Base-by-base conservation (phyloP, 1,140 invertebrate genomes). In the Aradophagus sp. region DNA sequence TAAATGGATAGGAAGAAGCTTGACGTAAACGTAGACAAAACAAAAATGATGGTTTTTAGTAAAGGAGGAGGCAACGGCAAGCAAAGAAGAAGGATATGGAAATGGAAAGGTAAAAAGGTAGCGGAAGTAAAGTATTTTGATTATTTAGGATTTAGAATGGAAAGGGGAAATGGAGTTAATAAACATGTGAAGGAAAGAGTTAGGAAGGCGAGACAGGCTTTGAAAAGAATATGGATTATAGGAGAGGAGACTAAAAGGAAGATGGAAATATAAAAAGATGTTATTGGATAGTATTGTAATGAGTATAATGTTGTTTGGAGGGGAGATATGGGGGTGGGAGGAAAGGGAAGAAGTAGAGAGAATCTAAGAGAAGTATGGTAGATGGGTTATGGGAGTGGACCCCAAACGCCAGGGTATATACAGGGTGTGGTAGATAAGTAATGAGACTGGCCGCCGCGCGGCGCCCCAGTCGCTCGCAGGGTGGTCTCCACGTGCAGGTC, bases 21-120 rank as follows among this genome's bases (percentile, higher is more conserved):
- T 3, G 48, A 14, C 10, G 11, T 13, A 19, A 27, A 41, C 13
- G 47, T 38, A 1, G 14, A 11, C 1, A 50, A 50, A 5, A 35
- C 23, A 8, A 42, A 27, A 14, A 14, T 42, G n/a, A 42, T 42
- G 39, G 13, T 42, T 1, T 42, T 42, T 15, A 50, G 47, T 38
- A 50, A 38, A 11, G 47, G 47, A 0, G 47, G 47, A 13, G 45
- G 31, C 1, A 50, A 15, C 16, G 41, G 23, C 1, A 44, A 26
- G 10, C 15, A 27, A 6, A 38, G 1, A 29, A 19, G n/a, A 3
- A 27, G 47, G 11, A 50, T 38, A 5, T 50, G 23, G 32, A 5
- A 2, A 5, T 48, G 45, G 45, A n/a, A 15, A 23, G 19, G 23
- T 2, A 26, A 27, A 27, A 8, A 38, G 12, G 12, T 50, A 7